Evolutionary conservation across 2,888 invertebrate species (phyloP).

Genomic region (Buathra laborator): DNA sequence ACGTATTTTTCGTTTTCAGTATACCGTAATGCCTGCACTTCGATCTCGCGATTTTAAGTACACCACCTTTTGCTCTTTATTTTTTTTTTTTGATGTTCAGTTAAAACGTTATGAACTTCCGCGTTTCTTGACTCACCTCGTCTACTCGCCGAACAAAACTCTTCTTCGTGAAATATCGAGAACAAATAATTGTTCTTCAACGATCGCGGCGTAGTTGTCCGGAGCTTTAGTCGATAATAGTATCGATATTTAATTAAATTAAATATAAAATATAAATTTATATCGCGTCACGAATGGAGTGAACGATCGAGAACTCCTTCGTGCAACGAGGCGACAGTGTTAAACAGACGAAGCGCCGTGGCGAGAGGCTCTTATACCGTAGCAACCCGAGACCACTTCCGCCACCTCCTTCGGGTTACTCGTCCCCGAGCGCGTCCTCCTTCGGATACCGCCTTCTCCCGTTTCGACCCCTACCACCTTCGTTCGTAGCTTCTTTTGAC

Average conservation of each 20-base stretch:
- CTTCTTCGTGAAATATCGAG: conserved; percentile 24
- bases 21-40: conserved; percentile 23
- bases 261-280: not conserved
- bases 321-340: conserved; percentile 80
- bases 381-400: conserved; percentile 63
- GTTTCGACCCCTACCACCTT: conserved; percentile 65
- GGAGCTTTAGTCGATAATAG: not conserved
- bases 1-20: not conserved
- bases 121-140: conserved; percentile 58
- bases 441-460: conserved; percentile 26
- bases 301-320: conserved; percentile 54
- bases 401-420: conserved; percentile 69
- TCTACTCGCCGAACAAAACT: conserved; percentile 48
- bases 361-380: conserved; percentile 82
- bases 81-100: conserved; percentile 6
- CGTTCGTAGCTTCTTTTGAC: conserved; percentile 50
- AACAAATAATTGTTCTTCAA: conserved; percentile 31
- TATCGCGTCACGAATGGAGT: conserved; percentile 30
- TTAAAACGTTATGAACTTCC: not conserved
- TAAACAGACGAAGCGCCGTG: conserved; percentile 82
- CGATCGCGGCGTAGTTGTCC: conserved; percentile 41
- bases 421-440: conserved; percentile 38
- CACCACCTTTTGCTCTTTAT: conserved; percentile 9
- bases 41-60: conserved; percentile 25
- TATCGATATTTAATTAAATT: conserved; percentile 4